phyloP scores from a whole-genome alignment of 2,113 vertebrate genomes.

The Ammodytes marinus region DNA sequence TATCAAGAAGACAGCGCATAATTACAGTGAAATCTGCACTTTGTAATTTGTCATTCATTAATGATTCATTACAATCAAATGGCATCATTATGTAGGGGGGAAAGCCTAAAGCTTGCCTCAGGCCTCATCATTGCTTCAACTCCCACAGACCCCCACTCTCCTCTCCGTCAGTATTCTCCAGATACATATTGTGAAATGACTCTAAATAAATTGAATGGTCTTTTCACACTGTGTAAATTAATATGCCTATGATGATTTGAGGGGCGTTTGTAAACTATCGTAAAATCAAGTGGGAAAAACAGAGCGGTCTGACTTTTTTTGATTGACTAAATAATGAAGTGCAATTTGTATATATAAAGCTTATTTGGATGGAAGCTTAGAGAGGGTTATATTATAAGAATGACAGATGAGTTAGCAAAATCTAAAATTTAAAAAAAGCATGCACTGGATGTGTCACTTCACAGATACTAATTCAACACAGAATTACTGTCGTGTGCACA shows the following conservation, averaged over 20 bases:
- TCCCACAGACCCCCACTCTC: slow-evolving; percentile 21
- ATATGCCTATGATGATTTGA: neutral
- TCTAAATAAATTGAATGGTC: neutral
- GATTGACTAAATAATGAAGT: slow-evolving; percentile 28
- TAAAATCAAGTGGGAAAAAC: neutral
- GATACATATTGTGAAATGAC: neutral
- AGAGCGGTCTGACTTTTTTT: neutral
- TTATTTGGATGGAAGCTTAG: neutral
- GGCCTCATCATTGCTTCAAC: slow-evolving; percentile 33
- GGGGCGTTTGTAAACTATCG: neutral
- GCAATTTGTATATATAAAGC: neutral
- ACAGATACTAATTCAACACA: neutral
- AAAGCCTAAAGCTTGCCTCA: slow-evolving; percentile 41
- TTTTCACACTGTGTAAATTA: neutral
- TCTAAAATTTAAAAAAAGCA: too few relatives aligned
- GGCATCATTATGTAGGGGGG: slow-evolving; percentile 36
- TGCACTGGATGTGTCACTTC: neutral
- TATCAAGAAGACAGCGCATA: slow-evolving; percentile 8
- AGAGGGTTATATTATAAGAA: neutral
- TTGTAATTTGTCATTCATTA: slow-evolving; percentile 47
- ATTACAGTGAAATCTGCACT: slow-evolving; percentile 41
- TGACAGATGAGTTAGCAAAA: neutral
- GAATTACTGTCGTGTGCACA: neutral
- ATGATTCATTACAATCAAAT: slow-evolving; percentile 61
- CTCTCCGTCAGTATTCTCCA: slow-evolving; percentile 7